Percentiles rank a stretch among this genome's conserved stretches.
These are phyloP conservation scores for Drosophila lini DNA, from an alignment of 1,140 invertebrate species.

Conservation along the genomic window DNA sequence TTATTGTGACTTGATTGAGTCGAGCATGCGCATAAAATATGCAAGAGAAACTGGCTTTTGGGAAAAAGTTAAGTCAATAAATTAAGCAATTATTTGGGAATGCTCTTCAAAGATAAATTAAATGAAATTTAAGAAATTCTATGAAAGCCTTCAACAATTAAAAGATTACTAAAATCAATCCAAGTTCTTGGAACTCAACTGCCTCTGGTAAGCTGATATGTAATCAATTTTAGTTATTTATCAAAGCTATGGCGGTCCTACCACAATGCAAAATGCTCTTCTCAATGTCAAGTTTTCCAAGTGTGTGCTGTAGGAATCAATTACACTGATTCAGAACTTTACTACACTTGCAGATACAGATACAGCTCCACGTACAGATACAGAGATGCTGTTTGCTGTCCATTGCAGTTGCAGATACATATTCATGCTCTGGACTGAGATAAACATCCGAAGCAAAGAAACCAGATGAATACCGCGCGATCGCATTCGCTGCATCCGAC, in stretches of 20 bases:
- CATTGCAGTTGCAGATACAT: constrained; percentile 22
- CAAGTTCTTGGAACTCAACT: neutral
- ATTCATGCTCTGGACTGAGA: constrained; percentile 40
- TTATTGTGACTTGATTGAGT: constrained; percentile 72
- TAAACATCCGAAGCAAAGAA: constrained; percentile 61
- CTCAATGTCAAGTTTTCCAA: constrained; percentile 67
- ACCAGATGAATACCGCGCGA: constrained; percentile 34
- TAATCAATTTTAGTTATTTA: neutral
- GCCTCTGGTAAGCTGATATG: too few relatives aligned
- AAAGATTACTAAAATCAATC: too few relatives aligned
- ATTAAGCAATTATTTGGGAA: constrained; percentile 35
- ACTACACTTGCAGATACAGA: constrained; percentile 12
- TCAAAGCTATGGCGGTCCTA: constrained; percentile 38
- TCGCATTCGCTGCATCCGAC: constrained; percentile 40
- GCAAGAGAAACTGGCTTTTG: constrained; percentile 57
- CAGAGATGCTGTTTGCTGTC: constrained; percentile 2
- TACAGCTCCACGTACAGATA: neutral
- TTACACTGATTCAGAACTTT: constrained; percentile 51
- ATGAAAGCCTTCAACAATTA: too few relatives aligned
- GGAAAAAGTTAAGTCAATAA: constrained; percentile 35
- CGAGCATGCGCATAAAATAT: constrained; percentile 61
- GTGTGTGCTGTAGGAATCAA: constrained; percentile 64
- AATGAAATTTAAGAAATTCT: too few relatives aligned
- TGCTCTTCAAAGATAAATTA: too few relatives aligned
- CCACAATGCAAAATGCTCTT: constrained; percentile 52